A percentile compares a stretch with the other conserved stretches of the same genome.
Evolutionary conservation across 1,140 invertebrate genomes (phyloP).

Genomic region (Drosophila sechellia): DNA sequence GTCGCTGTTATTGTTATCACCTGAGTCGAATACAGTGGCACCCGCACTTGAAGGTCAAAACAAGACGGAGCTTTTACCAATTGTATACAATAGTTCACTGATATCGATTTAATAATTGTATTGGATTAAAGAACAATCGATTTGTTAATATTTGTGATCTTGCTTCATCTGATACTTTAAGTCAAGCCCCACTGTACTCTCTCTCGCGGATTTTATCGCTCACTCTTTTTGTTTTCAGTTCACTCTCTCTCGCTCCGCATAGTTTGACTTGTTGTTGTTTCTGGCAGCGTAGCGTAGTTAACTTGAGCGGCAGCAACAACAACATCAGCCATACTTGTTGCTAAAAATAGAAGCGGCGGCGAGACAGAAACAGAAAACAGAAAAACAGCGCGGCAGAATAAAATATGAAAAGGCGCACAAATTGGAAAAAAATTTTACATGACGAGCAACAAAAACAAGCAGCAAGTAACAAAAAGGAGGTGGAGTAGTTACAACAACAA

Average conservation of each 20-base stretch:
- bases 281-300: slow-evolving; percentile 80
- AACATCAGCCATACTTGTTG: slow-evolving; percentile 60
- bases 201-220: slow-evolving; percentile 19
- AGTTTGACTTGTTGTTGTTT: slow-evolving; percentile 65
- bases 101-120: too few relatives aligned
- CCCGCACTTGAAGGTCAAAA: background rate
- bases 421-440: slow-evolving; percentile 62
- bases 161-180: background rate
- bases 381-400: slow-evolving; percentile 49
- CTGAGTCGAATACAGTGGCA: slow-evolving; percentile 47
- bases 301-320: slow-evolving; percentile 59
- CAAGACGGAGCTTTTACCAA: background rate
- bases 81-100: too few relatives aligned
- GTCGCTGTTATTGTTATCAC: slow-evolving; percentile 54
- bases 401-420: slow-evolving; percentile 40
- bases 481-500: slow-evolving; percentile 17
- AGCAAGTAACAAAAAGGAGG: slow-evolving; percentile 28
- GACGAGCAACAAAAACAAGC: slow-evolving; percentile 46
- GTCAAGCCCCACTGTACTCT: slow-evolving; percentile 17
- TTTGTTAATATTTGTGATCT: too few relatives aligned
- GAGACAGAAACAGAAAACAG: slow-evolving; percentile 67
- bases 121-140: too few relatives aligned
- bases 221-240: slow-evolving; percentile 20
- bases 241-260: slow-evolving; percentile 41
- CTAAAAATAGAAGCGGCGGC: slow-evolving; percentile 78